Base-by-base conservation (phyloP, 2,888 invertebrate species). In the Dastarcus helophoroides region DNA sequence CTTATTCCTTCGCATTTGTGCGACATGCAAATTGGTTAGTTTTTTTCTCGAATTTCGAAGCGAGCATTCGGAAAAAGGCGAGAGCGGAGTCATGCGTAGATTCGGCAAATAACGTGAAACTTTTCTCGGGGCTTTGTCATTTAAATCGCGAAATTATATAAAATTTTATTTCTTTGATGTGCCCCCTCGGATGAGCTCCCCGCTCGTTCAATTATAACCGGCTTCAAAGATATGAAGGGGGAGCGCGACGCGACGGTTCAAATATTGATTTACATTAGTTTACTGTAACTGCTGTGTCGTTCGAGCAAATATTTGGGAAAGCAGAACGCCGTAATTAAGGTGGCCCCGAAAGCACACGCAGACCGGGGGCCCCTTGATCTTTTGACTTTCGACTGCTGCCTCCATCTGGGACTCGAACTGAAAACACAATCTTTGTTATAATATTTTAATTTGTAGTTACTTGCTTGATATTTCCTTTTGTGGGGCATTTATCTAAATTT, bases 11-110 rank as follows among this genome's bases (percentile, higher is more conserved):
- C n/a, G 40, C 40, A 33, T 37, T 41, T 41, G 45, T 46, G 41
- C 42, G 46, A 45, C 41, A 51, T 51, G 51, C 45, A 51, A 51
- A 54, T 54, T 50, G 50, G 48, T 48, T 44, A 46, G 50, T 50
- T 51, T 51, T 46, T 43, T 46, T 49, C 49, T 48, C 48, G 44
- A 44, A 46, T 49, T 44, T 43, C 40, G 43, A 45, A 50, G 48
- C 43, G 45, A 42, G 37, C 39, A 32, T 38, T 14, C 10, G 10
- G 13, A 7, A 8, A 17, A 9, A 9, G 23, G 14, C 3, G 31
- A 27, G 28, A 28, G 31, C 31, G 10, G 31, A 25, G 19, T 33
- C 29, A n/a, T 9, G 26, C 4, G 39, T 40, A 42, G 39, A 45
- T 47, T 43, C n/a, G n/a, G n/a, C n/a, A n/a, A n/a, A n/a, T n/a